Conservation (phyloP, 2,888 invertebrate genomes). For the Bugulina stolonifera region DNA sequence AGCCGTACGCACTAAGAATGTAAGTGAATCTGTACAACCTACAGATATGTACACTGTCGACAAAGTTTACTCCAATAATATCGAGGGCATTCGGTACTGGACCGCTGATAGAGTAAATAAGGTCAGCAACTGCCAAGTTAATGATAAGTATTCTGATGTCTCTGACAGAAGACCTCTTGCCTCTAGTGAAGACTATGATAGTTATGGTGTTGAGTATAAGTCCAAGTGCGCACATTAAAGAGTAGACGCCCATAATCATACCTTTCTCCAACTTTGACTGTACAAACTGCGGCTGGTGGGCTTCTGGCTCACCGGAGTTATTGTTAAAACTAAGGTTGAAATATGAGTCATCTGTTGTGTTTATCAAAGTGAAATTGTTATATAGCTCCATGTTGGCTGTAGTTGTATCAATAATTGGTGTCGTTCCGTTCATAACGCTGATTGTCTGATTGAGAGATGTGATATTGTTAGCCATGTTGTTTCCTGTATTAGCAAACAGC, state of each 20-base stretch:
- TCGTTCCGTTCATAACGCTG: neutral
- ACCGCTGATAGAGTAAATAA: constrained; percentile 4
- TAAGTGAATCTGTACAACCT: neutral
- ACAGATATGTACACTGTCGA: neutral
- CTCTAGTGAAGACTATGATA: neutral
- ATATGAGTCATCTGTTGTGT: too few species aligned
- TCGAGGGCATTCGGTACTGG: constrained; percentile 3
- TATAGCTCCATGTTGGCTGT: too few species aligned
- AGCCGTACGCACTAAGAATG: constrained; percentile 14
- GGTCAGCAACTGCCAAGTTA: neutral
- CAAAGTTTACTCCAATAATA: neutral
- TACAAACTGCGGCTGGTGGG: too few species aligned
- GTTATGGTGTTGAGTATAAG: constrained; percentile 4
- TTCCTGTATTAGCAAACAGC: too few species aligned
- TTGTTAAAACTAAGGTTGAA: too few species aligned
- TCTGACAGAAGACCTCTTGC: neutral
- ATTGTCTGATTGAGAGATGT: neutral
- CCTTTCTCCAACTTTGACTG: neutral
- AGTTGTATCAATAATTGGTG: too few species aligned
- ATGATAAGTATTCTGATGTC: constrained; percentile 14
- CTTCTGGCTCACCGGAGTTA: too few species aligned
- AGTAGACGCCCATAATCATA: neutral
- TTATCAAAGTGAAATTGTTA: too few species aligned
- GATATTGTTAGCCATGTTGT: too few species aligned
- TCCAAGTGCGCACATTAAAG: neutral